Conservation (phyloP, 2,888 invertebrate genomes). For the Camponotus fellah region DNA sequence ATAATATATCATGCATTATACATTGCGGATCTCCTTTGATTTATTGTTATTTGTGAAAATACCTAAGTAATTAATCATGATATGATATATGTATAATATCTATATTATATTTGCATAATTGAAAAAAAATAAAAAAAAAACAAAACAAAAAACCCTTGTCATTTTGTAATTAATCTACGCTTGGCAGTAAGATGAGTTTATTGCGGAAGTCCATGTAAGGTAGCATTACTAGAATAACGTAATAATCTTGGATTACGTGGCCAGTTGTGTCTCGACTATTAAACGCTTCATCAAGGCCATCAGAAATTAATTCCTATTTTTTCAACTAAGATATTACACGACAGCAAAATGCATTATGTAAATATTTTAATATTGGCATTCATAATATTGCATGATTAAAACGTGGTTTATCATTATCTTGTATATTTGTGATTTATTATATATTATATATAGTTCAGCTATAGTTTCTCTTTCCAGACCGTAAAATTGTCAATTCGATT, state of each 20-base stretch:
- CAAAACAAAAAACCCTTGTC: neutral
- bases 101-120: neutral
- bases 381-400: neutral
- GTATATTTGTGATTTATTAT: neutral
- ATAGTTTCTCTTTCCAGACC: neutral
- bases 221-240: conserved; percentile 28
- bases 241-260: conserved; percentile 1
- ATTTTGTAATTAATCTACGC: neutral
- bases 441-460: neutral
- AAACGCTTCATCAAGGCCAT: neutral
- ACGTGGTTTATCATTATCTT: neutral
- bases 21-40: neutral
- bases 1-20: neutral
- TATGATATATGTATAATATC: neutral
- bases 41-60: neutral
- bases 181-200: conserved; percentile 28
- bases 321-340: neutral
- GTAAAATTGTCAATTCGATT: neutral
- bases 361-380: neutral
- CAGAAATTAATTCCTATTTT: neutral
- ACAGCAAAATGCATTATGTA: neutral
- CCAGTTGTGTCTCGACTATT: neutral
- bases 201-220: neutral
- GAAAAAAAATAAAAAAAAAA: neutral
- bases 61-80: neutral